phyloP scores from a whole-genome alignment of 2,797 vertebrate species.

The Urophycis tenuis region DNA sequence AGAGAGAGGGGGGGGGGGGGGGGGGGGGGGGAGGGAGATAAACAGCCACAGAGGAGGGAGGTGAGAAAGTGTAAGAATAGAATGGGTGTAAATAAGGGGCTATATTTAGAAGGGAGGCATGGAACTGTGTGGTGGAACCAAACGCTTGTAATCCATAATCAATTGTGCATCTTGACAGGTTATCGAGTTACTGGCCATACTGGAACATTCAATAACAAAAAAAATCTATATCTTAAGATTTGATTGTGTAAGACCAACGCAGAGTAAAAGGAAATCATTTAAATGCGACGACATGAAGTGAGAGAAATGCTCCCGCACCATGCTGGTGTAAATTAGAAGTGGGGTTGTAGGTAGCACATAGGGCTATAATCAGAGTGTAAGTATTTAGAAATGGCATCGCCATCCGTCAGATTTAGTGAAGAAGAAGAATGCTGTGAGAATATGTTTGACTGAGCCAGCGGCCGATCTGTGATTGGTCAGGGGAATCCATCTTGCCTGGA shows the following conservation, averaged over 20 bases:
- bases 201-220: background rate
- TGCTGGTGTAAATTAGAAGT: background rate
- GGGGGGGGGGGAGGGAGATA: slow-evolving; percentile 12
- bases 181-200: background rate
- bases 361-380: background rate
- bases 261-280: background rate
- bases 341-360: background rate
- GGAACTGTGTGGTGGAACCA: background rate
- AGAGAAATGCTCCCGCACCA: background rate
- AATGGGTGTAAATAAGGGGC: background rate
- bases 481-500: too few relatives aligned
- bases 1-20: background rate
- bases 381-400: background rate
- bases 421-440: background rate
- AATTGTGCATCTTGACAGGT: background rate
- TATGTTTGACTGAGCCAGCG: background rate
- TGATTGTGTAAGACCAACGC: background rate
- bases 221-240: background rate
- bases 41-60: background rate
- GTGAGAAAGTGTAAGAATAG: background rate
- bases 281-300: background rate
- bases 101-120: background rate
- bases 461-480: too few relatives aligned
- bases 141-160: background rate
- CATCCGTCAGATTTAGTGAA: background rate